phyloP scores from a whole-genome alignment of 2,888 invertebrate species.

The Neoaliturus tenellus region DNA sequence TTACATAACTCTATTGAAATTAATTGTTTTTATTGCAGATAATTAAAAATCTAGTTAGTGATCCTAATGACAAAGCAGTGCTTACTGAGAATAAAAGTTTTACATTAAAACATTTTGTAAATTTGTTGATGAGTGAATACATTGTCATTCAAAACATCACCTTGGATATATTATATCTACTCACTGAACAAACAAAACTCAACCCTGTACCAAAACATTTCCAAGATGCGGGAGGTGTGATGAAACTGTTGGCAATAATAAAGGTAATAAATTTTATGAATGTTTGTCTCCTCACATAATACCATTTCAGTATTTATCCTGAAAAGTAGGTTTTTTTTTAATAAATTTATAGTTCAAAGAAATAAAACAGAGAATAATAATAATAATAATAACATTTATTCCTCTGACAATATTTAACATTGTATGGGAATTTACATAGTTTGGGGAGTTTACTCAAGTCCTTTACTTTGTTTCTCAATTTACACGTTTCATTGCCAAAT shows the following conservation, averaged over 20 bases:
- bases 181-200: slow-evolving; percentile 38
- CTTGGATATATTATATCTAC: slow-evolving; percentile 27
- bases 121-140: slow-evolving; percentile 51
- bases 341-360: no score
- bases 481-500: no score
- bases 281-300: no score
- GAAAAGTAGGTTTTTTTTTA: no score
- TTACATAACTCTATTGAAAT: neutral
- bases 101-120: slow-evolving; percentile 36
- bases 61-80: slow-evolving; percentile 16
- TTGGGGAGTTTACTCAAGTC: no score
- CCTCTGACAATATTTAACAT: no score
- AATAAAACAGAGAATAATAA: no score
- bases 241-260: slow-evolving; percentile 18
- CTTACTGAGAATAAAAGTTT: slow-evolving; percentile 4
- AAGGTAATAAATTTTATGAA: no score
- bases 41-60: neutral
- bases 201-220: slow-evolving; percentile 30
- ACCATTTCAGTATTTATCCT: no score
- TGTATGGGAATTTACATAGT: no score
- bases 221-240: slow-evolving; percentile 39
- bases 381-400: no score
- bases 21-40: slow-evolving; percentile 38
- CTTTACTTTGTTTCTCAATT: no score
- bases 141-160: slow-evolving; percentile 52